Base-by-base conservation (phyloP, 1,140 invertebrate species). In the Harlomillsia oculata region DNA sequence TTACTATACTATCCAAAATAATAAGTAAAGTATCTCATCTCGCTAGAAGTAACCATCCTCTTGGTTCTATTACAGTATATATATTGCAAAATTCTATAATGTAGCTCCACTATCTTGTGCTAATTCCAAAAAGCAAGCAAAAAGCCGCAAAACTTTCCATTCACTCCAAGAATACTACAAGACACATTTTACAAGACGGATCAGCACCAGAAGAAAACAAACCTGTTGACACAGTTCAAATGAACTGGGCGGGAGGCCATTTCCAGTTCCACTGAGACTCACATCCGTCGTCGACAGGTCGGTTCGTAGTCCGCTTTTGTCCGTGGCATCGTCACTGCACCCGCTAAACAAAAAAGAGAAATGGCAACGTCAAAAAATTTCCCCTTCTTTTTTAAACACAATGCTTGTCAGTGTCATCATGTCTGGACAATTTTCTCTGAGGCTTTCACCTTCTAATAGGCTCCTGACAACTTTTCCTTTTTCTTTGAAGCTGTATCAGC, bases 161-260 rank as follows among this genome's bases (percentile, higher is more conserved):
- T 41, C 39, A 28, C 9, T 32, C 20, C 18, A 48, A 48, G 30
- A 21, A 48, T n/a, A n/a, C 45, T 30, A 32, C 25, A 32, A 48
- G 28, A 32, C 45, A 48, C 45, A 32, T 21, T 32, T 16, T 30
- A 5, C 18, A 14, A 26, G n/a, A 26, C 13, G 16, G 3, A 26
- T 5, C 26, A 9, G 30, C 13, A 34, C 18, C 30, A 9, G 25
- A 13, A 32, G 45, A 48, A 32, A 48, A 28, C 21, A 45, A 56
- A 63, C 60, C 60, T 63, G 60, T 63, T 63, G 60, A 59, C 60
- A 63, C 18, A 63, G 56, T 56, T 63, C 56, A 56, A 58, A 58
- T 48, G 59, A 56, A 30, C 25, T 49, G 34, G 40, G 18, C 21
- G 25, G 32, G 39, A 48, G 40, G 25, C 43, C 50, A 44, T 54